These are phyloP conservation scores for Botia almorhae DNA, from an alignment of 2,797 vertebrate genomes.

Conservation along the genomic window DNA sequence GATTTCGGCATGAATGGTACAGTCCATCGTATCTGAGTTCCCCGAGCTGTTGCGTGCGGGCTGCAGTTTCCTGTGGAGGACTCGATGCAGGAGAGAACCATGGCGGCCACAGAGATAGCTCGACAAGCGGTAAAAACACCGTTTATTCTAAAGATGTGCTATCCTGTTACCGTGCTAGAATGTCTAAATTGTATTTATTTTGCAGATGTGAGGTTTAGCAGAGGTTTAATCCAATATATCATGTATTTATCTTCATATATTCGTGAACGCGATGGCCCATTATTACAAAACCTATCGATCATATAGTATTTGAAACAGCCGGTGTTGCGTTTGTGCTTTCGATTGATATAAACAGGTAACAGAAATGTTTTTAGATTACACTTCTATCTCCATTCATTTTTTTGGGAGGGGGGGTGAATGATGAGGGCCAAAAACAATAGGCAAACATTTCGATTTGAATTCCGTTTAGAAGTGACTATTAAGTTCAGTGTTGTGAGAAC, in stretches of 20 bases:
- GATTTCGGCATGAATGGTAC: slow-evolving; percentile 63
- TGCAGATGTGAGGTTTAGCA: no score
- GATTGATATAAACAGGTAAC: not conserved
- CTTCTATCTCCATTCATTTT: not conserved
- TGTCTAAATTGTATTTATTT: not conserved
- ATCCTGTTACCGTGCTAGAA: not conserved
- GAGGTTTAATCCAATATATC: no score
- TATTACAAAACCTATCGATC: slow-evolving; percentile 1
- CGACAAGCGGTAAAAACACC: slow-evolving; percentile 88
- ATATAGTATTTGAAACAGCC: not conserved
- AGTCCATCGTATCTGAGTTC: slow-evolving; percentile 58
- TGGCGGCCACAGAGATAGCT: slow-evolving; percentile 91
- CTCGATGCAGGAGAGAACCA: slow-evolving; percentile 71
- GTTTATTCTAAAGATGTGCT: not conserved
- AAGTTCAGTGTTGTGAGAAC: not conserved
- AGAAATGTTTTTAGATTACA: not conserved
- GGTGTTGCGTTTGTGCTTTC: not conserved
- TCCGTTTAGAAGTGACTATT: not conserved
- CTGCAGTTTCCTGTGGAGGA: slow-evolving; percentile 68
- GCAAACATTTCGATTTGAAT: not conserved
- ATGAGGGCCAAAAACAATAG: slow-evolving; percentile 24
- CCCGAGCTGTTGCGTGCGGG: slow-evolving; percentile 50
- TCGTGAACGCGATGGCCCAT: not conserved
- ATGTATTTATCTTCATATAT: not conserved
- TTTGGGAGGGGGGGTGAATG: not conserved